These are phyloP conservation scores for Drosophila setosimentum DNA, from an alignment of 2,888 invertebrate species.

Conservation along the genomic window DNA sequence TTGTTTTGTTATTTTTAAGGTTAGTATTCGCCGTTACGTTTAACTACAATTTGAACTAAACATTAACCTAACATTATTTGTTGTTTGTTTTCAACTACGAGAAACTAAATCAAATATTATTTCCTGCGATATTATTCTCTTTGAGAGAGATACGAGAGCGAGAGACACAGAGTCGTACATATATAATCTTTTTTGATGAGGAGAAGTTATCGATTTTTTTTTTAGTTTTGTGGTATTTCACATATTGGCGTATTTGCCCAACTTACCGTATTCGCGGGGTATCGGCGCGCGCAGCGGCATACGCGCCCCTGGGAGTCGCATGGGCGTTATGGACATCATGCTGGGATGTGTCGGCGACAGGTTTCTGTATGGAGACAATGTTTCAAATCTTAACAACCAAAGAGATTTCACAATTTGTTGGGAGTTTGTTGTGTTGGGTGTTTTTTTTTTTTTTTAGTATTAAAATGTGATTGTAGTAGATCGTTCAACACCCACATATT, in stretches of 20 bases:
- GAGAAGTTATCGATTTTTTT: conserved; percentile 23
- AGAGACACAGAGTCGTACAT: conserved; percentile 18
- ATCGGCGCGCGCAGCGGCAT: conserved; percentile 87
- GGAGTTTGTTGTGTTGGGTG: conserved; percentile 5
- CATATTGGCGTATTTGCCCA: conserved; percentile 73
- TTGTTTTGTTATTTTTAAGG: conserved; percentile 18
- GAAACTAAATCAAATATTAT: conserved; percentile 33
- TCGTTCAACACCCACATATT: conserved; percentile 27
- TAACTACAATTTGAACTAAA: conserved; percentile 61
- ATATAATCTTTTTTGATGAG: conserved; percentile 42
- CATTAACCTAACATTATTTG: conserved; percentile 52
- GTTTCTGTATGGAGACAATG: conserved; percentile 85
- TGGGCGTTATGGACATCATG: conserved; percentile 89
- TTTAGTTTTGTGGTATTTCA: conserved; percentile 30
- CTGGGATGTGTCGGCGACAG: conserved; percentile 90
- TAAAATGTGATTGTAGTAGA: conserved; percentile 13
- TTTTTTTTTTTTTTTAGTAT: conserved; percentile 19
- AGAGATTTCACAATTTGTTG: conserved; percentile 21
- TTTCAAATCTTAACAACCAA: conserved; percentile 82
- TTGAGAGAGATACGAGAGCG: conserved; percentile 12
- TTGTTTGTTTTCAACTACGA: conserved; percentile 24
- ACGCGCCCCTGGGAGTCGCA: conserved; percentile 87
- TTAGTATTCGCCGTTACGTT: conserved; percentile 42
- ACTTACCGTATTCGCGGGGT: conserved; percentile 96
- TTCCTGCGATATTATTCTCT: conserved; percentile 3